Conservation (phyloP, 2,113 vertebrate species). For the Riparia riparia region DNA sequence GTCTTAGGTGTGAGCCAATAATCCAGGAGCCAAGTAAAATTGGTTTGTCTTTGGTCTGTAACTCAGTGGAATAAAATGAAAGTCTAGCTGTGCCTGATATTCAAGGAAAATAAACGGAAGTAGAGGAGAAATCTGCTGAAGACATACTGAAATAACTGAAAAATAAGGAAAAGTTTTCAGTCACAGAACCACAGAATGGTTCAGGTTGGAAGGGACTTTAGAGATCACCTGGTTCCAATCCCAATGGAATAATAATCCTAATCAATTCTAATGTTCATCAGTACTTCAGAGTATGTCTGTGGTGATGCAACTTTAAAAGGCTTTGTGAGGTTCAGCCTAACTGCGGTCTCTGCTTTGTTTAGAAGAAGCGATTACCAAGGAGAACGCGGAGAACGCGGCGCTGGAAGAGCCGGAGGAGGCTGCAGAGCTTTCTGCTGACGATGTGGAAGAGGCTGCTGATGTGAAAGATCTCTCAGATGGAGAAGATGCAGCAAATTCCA, state of each 20-base stretch:
- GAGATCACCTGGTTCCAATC: not conserved
- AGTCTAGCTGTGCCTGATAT: accelerated
- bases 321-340: not conserved
- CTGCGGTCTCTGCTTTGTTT: constrained; percentile 12
- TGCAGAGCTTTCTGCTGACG: constrained; percentile 26
- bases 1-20: not conserved
- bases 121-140: not conserved
- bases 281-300: not conserved
- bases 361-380: constrained; percentile 64
- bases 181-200: not conserved
- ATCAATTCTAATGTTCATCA: accelerated
- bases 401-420: constrained; percentile 46
- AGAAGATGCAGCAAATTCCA: constrained; percentile 55
- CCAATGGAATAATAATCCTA: not conserved
- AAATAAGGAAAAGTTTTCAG: not conserved
- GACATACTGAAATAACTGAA: not conserved
- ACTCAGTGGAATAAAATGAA: not conserved
- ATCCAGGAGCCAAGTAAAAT: not conserved
- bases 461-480: constrained; percentile 68
- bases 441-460: constrained; percentile 37
- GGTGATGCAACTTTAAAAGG: not conserved
- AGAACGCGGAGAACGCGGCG: constrained; percentile 55
- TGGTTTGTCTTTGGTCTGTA: not conserved
- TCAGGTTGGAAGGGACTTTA: not conserved
- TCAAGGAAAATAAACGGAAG: not conserved